Base-by-base conservation (phyloP, 2,888 invertebrate species). In the Trileptium ribeirensis region DNA sequence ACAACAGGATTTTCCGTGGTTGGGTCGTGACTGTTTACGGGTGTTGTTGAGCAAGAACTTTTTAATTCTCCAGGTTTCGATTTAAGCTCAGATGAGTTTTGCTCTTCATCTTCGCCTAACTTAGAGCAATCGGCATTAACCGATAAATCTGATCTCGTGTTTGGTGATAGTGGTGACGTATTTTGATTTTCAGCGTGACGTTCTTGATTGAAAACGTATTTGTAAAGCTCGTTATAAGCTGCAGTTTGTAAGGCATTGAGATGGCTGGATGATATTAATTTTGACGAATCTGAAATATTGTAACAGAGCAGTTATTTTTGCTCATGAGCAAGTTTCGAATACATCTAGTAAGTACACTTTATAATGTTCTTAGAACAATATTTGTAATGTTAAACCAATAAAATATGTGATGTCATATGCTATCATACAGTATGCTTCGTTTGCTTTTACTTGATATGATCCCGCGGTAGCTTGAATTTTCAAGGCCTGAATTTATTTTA, bases 201-300 rank as follows among this genome's bases (percentile, higher is more conserved):
- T 75, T 78, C 37, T 86, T 80, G 82, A 31, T 81, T 87, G 86
- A 83, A 74, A 19, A 86, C 82, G 81, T 87, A 84, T 33, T 89
- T 88, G 83, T 88, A 88, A 70, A 93, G 89, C 83, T 92, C 92
- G 84, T 91, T 91, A 85, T 92, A 91, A 29, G 92, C 91, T 85
- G 91, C 91, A 84, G 92, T 91, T 87, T 93, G 93, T 83, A 92
- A 89, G 83, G 90, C 90, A 85, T 92, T 92, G 24, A 92, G 89
- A 85, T 92, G 91, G 79, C 90, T 89, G 79, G 90, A 88, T 83
- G 89, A 87, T 36, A 89, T 85, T 81, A 91, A 86, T 67, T 91
- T 90, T 0, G 91, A 90, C 84, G 92, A 91, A 87, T 92, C 92
- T 88, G 86, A 70, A 64, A 70, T 67, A n/a, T n/a, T n/a, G n/a